These are phyloP conservation scores for Labia minor DNA, from an alignment of 2,888 invertebrate genomes.

Conservation along the genomic window DNA sequence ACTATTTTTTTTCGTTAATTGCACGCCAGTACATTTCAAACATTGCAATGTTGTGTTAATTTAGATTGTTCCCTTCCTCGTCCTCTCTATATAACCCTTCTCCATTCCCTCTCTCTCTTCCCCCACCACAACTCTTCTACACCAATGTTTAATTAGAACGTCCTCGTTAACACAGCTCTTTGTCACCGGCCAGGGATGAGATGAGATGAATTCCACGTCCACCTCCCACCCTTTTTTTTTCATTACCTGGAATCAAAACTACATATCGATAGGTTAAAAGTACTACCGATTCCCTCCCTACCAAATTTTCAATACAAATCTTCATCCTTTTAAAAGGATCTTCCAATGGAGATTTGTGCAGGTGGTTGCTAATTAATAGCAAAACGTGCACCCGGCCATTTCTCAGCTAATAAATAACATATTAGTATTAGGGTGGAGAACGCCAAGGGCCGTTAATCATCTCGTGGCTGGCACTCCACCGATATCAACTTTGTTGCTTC, in stretches of 20 bases:
- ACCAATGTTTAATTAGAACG: constrained; percentile 8
- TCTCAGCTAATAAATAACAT: constrained; percentile 7
- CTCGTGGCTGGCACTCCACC: background rate
- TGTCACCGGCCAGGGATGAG: background rate
- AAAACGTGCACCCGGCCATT: background rate
- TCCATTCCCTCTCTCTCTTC: too few relatives aligned
- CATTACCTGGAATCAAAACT: too few relatives aligned
- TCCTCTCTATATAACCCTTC: too few relatives aligned
- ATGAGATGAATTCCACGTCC: background rate
- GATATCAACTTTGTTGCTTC: constrained; percentile 13
- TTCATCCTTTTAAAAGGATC: background rate
- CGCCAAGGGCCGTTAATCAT: background rate
- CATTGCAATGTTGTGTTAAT: constrained; percentile 1
- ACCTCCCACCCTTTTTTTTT: too few relatives aligned
- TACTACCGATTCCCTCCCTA: too few relatives aligned
- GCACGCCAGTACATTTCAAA: background rate
- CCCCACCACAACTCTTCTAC: background rate
- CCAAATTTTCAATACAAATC: too few relatives aligned
- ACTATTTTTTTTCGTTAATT: background rate
- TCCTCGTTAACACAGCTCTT: background rate
- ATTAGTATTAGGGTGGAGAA: background rate
- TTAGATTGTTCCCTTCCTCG: background rate
- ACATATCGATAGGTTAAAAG: too few relatives aligned
- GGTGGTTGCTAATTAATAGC: background rate
- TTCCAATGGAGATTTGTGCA: background rate